Percentiles rank a stretch among this genome's conserved stretches.
Evolutionary conservation across 2,797 vertebrate species (phyloP).

Genomic region (Rhincodon typus): DNA sequence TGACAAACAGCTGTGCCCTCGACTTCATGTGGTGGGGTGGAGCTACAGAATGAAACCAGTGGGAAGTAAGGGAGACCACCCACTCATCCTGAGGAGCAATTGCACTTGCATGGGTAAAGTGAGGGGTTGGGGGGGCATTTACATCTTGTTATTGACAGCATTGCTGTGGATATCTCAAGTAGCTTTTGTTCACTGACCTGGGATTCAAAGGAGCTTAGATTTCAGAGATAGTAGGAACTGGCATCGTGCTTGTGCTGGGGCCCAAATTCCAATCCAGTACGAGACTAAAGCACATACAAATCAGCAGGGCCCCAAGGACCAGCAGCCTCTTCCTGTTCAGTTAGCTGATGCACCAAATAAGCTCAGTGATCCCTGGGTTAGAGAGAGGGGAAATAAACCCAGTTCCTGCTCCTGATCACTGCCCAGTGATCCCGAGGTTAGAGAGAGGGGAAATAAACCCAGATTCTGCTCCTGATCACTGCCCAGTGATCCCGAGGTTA

Average conservation of each 20-base stretch:
- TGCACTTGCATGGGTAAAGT: not conserved
- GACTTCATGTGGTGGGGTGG: not conserved
- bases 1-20: not conserved
- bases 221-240: too few species aligned
- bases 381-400: not conserved
- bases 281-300: not conserved
- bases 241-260: not conserved
- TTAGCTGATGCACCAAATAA: not conserved
- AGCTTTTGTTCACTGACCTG: not conserved
- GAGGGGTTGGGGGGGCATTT: not conserved
- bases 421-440: not conserved
- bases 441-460: too few species aligned
- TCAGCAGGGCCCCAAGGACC: not conserved
- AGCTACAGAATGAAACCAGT: not conserved
- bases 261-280: not conserved
- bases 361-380: not conserved
- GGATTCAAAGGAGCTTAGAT: not conserved
- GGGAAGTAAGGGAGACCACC: not conserved
- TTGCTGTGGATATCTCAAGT: not conserved
- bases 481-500: too few species aligned
- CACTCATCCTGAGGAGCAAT: not conserved
- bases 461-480: too few species aligned
- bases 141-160: not conserved
- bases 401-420: not conserved
- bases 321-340: not conserved